phyloP scores from a whole-genome alignment of 2,113 vertebrate species.

The Colossoma macropomum region DNA sequence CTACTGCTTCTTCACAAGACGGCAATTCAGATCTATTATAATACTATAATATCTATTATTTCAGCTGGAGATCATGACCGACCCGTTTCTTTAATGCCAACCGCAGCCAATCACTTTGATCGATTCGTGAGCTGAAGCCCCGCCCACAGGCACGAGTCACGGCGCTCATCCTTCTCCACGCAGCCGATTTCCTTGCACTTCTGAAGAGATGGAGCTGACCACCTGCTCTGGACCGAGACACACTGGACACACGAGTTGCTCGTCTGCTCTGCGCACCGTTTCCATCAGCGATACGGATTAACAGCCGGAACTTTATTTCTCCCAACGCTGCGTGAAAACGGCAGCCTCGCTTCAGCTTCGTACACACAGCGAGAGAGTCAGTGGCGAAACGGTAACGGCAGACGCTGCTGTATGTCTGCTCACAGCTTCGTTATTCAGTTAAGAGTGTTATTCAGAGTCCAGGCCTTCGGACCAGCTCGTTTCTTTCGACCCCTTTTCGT shows the following conservation, averaged over 20 bases:
- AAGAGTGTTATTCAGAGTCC: not conserved
- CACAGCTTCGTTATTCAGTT: not conserved
- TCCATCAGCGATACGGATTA: not conserved
- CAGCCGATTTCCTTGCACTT: not conserved
- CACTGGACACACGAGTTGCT: not conserved
- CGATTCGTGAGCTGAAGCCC: not conserved
- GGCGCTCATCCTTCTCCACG: not conserved
- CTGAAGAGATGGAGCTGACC: constrained; percentile 8
- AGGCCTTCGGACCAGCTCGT: not conserved
- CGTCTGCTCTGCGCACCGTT: not conserved
- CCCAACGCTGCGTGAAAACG: not conserved
- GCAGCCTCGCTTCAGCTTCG: not conserved
- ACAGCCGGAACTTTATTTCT: not conserved
- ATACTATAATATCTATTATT: no score
- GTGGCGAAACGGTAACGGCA: not conserved
- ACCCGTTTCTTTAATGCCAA: not conserved
- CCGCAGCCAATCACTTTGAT: not conserved
- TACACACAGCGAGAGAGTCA: no score
- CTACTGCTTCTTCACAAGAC: no score
- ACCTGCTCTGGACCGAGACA: not conserved
- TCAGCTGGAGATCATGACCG: not conserved
- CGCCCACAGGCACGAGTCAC: not conserved
- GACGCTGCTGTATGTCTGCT: not conserved
- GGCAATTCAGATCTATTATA: no score
- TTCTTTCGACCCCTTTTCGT: not conserved